Evolutionary conservation across 1,140 invertebrate genomes (phyloP), one percentile per base, ranked within the genome.

Genomic region (Solen grandis): DNA sequence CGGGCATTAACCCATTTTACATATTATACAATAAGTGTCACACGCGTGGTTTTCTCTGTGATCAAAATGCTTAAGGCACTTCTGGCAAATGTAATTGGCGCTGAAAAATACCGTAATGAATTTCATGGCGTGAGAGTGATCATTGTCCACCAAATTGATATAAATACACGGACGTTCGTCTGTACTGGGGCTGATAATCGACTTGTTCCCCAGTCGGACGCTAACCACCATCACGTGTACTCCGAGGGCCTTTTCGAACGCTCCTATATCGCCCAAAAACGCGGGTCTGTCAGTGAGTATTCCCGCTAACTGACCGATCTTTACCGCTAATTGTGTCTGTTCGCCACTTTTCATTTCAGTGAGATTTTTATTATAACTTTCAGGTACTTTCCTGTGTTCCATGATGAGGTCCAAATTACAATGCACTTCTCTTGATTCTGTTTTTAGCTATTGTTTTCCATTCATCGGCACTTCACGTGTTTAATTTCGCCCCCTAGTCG

Each of bases 131-230:
- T 70, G 68, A 35, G 8, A 70, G n/a, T 70, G 68, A 25, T 70
- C 50, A n/a, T 73, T 35, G 36, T 73, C 33, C 35, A 73, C 52
- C 16, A 59, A 60, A 25, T 73, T 59, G 0, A 73, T 25, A 27
- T 73, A 73, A 8, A 73, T 22, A 46, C 52, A 59, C 19, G 52
- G 69, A 36, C 69, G 69, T 14, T 73, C 55, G n/a, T 73, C 69
- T 25, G 4, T 36, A 54, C 54, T 59, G 5, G 69, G 55, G 41
- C 22, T 59, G 5, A 35, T 59, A 22, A 73, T 59, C 16, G 60
- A 73, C 35, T 5, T 59, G 35, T 73, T 59, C 13, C 69, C 69
- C 5, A 69, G 22, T 1, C 33, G 33, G 13, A 50, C 3, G 2
- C 65, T 52, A 16, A 69, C 36, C 25, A 69, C 46, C 65, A 69